Percentiles rank a stretch among this genome's conserved stretches.
Evolutionary conservation across 2,888 invertebrate genomes (phyloP).

Genomic region (Alentia gelatinosa): DNA sequence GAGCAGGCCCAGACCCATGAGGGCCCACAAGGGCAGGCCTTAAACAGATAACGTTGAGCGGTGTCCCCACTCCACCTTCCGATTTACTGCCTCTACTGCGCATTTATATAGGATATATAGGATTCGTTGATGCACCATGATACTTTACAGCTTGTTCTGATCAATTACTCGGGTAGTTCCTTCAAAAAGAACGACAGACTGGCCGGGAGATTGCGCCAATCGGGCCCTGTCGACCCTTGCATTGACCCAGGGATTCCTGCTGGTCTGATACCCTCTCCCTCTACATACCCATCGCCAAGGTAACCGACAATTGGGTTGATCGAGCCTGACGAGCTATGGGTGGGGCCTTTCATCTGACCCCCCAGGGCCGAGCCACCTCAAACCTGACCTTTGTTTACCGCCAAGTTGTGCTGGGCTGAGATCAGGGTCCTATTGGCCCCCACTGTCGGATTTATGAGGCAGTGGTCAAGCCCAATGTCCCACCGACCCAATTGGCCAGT

Average conservation of each 20-base stretch:
- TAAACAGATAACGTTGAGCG: no score
- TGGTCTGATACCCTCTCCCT: background rate
- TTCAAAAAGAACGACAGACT: background rate
- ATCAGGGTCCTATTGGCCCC: background rate
- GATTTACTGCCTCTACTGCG: no score
- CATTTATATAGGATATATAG: no score
- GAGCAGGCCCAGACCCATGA: no score
- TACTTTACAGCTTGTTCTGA: no score
- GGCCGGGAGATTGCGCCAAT: background rate
- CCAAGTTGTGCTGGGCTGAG: background rate
- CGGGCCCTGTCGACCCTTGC: background rate
- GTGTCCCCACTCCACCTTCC: no score
- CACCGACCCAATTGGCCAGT: background rate
- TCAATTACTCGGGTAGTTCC: background rate
- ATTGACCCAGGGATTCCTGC: background rate
- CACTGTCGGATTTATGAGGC: background rate
- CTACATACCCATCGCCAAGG: background rate
- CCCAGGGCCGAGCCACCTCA: background rate
- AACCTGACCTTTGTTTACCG: slow-evolving; percentile 30
- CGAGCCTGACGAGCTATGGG: background rate
- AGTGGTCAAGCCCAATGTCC: background rate
- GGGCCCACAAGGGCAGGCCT: no score
- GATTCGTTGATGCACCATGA: no score
- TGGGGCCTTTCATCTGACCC: background rate
- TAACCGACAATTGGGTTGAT: slow-evolving; percentile 20